These are phyloP conservation scores for Icerya purchasi DNA, from an alignment of 2,888 invertebrate genomes.

Conservation along the genomic window DNA sequence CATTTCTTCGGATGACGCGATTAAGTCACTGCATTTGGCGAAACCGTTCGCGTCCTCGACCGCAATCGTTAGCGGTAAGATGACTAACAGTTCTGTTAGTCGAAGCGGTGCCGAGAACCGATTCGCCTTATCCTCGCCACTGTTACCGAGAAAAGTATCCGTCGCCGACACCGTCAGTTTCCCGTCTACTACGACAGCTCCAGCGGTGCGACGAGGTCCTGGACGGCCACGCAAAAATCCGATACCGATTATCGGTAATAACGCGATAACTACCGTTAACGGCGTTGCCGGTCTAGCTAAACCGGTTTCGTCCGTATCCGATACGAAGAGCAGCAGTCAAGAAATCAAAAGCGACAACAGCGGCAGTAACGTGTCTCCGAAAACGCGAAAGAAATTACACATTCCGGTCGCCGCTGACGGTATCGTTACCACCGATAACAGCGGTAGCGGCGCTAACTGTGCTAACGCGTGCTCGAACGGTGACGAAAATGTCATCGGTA, in stretches of 20 bases:
- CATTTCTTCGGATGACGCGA: not conserved
- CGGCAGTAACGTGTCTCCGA: not conserved
- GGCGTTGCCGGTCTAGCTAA: not conserved
- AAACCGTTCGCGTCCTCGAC: not conserved
- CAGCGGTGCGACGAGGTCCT: conserved; percentile 26
- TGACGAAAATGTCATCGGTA: not conserved
- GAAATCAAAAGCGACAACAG: no score
- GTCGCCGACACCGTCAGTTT: not conserved
- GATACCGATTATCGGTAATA: not conserved
- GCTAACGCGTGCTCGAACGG: not conserved
- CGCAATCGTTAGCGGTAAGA: not conserved
- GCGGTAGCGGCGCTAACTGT: not conserved
- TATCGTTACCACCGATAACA: no score
- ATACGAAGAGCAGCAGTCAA: not conserved
- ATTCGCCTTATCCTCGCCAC: conserved; percentile 1
- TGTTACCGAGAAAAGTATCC: not conserved
- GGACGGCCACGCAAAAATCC: conserved; percentile 27
- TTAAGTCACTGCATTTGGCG: not conserved
- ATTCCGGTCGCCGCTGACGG: no score
- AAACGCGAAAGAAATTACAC: not conserved
- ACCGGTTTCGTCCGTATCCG: not conserved
- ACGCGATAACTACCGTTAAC: not conserved
- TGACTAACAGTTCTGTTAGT: not conserved
- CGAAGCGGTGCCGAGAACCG: not conserved
- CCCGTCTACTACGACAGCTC: not conserved